Evolutionary conservation across 1,140 invertebrate species (phyloP).

Genomic region (Drosophila miranda): DNA sequence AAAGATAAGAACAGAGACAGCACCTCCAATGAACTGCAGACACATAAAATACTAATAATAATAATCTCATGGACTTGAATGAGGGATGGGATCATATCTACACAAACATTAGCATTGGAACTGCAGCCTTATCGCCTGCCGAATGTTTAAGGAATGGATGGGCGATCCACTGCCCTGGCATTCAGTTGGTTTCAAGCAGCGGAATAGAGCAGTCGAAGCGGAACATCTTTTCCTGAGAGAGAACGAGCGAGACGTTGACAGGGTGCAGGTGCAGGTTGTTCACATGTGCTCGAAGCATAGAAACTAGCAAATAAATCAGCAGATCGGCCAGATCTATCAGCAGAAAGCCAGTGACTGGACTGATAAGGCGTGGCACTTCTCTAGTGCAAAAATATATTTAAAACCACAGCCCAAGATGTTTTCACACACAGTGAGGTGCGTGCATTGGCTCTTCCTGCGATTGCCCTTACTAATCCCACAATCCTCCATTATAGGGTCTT

Average conservation of each 20-base stretch:
- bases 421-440: conserved; percentile 78
- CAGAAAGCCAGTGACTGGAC: background rate
- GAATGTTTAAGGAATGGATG: background rate
- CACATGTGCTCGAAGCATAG: conserved; percentile 43
- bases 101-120: conserved; percentile 44
- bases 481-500: conserved; percentile 54
- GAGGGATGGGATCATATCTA: conserved; percentile 22
- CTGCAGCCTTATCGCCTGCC: conserved; percentile 41
- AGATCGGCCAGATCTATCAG: conserved; percentile 9
- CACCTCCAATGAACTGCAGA: conserved; percentile 32
- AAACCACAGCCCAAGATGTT: conserved; percentile 55
- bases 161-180: conserved; percentile 2
- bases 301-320: conserved; percentile 51
- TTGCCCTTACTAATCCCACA: background rate
- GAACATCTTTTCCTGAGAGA: background rate
- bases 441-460: background rate
- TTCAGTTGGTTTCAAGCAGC: conserved; percentile 52
- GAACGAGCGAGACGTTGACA: background rate
- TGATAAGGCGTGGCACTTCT: conserved; percentile 25
- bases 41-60: conserved; percentile 25
- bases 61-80: too few relatives aligned
- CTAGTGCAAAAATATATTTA: conserved; percentile 1
- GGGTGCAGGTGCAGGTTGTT: background rate
- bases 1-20: conserved; percentile 1
- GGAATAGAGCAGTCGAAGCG: conserved; percentile 38